Evolutionary conservation across 2,888 invertebrate genomes (phyloP).

Genomic region (Ceratothoa steindachneri): DNA sequence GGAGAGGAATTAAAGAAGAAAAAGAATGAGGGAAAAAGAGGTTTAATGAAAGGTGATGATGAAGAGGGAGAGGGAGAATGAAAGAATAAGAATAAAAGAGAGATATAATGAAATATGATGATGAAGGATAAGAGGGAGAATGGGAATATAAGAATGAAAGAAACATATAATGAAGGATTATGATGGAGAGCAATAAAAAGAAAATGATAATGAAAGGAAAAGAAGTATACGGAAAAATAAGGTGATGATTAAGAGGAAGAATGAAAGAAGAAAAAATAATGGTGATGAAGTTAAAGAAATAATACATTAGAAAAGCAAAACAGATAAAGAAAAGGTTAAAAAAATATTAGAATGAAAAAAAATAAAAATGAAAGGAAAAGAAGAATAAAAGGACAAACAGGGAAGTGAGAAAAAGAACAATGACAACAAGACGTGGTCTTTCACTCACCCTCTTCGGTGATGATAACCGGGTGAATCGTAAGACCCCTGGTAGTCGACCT

Average conservation of each 20-base stretch:
- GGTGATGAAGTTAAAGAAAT: no score
- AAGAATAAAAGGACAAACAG: background rate
- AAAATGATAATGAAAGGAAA: constrained; percentile 15
- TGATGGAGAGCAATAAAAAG: constrained; percentile 17
- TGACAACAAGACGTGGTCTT: no score
- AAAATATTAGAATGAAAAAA: no score
- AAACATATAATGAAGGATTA: constrained; percentile 15
- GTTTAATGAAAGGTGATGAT: background rate
- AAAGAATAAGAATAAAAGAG: background rate
- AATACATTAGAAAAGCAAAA: no score
- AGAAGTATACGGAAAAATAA: background rate
- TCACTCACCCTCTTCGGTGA: no score
- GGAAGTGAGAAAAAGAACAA: background rate
- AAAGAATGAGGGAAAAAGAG: background rate
- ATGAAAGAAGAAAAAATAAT: no score
- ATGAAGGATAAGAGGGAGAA: background rate
- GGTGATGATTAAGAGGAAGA: background rate
- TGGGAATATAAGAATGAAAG: constrained; percentile 15
- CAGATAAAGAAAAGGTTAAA: no score
- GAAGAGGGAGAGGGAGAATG: background rate
- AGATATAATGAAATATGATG: background rate
- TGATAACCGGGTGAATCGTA: no score
- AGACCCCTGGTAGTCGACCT: no score
- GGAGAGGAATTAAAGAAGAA: background rate
- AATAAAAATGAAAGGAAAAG: background rate